A percentile compares a stretch with the other conserved stretches of the same genome.
These are phyloP conservation scores for Pipistrellus nathusii DNA, from an alignment of 2,797 vertebrate species.

Conservation along the genomic window DNA sequence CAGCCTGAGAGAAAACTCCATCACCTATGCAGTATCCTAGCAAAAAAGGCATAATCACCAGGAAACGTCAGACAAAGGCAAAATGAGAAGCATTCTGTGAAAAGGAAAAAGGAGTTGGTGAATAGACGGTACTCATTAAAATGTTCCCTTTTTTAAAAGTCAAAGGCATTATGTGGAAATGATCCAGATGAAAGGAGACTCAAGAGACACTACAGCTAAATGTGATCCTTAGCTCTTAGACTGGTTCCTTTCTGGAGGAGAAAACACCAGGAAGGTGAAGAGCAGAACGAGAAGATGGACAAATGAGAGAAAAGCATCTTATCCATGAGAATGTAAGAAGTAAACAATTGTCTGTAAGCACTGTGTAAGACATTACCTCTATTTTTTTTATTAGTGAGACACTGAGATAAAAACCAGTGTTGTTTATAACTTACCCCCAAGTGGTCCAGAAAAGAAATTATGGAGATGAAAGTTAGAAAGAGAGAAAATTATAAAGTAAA, in stretches of 20 bases:
- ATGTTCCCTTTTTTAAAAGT: background rate
- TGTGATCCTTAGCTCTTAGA: background rate
- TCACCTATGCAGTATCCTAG: background rate
- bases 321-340: background rate
- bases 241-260: background rate
- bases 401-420: background rate
- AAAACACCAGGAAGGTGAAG: background rate
- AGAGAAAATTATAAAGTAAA: background rate
- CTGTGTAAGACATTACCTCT: background rate
- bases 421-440: background rate
- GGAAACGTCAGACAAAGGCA: background rate
- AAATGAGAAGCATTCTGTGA: background rate
- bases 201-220: background rate
- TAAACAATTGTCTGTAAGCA: background rate
- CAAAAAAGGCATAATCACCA: background rate
- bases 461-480: background rate
- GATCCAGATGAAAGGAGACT: background rate
- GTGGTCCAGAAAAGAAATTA: background rate
- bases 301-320: background rate
- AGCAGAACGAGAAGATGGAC: constrained; percentile 13
- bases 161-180: background rate
- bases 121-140: background rate
- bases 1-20: background rate
- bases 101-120: background rate
- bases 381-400: background rate